Conservation (phyloP, 92 coral and sea anemone genomes). For the Porites cylindrica region DNA sequence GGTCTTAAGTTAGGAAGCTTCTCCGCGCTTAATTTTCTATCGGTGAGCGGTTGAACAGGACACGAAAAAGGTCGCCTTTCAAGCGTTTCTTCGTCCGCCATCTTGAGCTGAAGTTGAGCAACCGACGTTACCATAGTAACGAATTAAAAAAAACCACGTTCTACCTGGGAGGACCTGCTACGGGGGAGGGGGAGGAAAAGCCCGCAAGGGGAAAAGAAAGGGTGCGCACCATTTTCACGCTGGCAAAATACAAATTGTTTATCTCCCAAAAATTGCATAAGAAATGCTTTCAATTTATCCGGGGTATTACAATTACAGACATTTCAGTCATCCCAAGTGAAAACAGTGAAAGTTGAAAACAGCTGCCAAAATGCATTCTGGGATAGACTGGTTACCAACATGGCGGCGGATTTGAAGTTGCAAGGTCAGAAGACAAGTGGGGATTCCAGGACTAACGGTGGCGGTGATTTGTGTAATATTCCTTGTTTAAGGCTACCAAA, state of each 20-base stretch:
- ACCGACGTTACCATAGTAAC: conserved; percentile 51
- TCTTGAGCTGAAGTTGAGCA: conserved; percentile 69
- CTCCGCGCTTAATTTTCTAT: conserved; percentile 87
- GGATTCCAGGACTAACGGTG: background rate
- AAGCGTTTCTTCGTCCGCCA: conserved; percentile 77
- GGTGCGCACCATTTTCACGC: too few relatives aligned
- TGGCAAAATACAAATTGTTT: too few relatives aligned
- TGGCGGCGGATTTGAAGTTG: conserved; percentile 84
- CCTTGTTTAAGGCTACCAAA: conserved; percentile 43
- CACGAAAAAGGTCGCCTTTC: conserved; percentile 45
- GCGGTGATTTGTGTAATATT: conserved; percentile 22
- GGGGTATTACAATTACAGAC: too few relatives aligned
- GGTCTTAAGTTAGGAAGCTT: conserved; percentile 73
- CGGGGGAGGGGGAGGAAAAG: background rate
- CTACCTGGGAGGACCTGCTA: background rate
- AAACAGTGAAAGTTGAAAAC: background rate
- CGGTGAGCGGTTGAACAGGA: conserved; percentile 70
- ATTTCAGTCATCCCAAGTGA: too few relatives aligned
- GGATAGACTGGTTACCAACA: conserved; percentile 41
- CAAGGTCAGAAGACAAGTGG: conserved; percentile 29
- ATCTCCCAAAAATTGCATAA: too few relatives aligned
- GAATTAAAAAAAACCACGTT: background rate
- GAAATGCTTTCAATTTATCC: too few relatives aligned
- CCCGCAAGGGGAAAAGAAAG: too few relatives aligned
- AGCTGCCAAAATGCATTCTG: conserved; percentile 1